Percentiles rank a stretch among this genome's conserved stretches.
Conservation (phyloP, 2,888 invertebrate species). For the Cryptus viduatorius region DNA sequence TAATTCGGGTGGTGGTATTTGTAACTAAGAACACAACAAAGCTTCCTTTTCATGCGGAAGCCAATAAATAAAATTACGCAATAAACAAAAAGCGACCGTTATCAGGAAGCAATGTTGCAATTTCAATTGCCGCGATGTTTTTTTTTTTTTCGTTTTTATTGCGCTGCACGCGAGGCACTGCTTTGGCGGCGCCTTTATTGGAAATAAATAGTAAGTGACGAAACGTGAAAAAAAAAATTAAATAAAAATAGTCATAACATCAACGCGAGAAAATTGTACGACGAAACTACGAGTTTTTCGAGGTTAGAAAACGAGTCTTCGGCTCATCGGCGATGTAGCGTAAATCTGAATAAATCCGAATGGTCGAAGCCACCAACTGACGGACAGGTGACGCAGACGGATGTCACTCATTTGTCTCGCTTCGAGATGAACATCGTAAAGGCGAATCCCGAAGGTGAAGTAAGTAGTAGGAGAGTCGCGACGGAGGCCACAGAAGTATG, state of each 20-base stretch:
- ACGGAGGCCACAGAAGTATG: constrained; percentile 44
- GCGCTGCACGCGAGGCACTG: too few relatives aligned
- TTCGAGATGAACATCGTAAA: constrained; percentile 81
- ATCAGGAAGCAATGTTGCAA: too few relatives aligned
- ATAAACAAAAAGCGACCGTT: too few relatives aligned
- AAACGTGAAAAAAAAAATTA: not conserved
- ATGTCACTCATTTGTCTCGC: constrained; percentile 85
- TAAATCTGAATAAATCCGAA: constrained; percentile 69
- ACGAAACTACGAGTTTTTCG: constrained; percentile 6
- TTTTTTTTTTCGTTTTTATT: too few relatives aligned
- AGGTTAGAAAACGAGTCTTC: constrained; percentile 1
- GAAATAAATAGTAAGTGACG: not conserved
- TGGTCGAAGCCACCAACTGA: constrained; percentile 82
- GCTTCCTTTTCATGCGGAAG: too few relatives aligned
- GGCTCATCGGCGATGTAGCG: constrained; percentile 25
- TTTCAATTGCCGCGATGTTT: too few relatives aligned
- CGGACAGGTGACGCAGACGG: constrained; percentile 85
- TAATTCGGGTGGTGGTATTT: too few relatives aligned
- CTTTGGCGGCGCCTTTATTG: too few relatives aligned
- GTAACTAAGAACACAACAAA: too few relatives aligned
- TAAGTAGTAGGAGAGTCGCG: constrained; percentile 62
- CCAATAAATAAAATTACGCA: too few relatives aligned
- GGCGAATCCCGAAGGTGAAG: constrained; percentile 66
- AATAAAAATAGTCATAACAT: not conserved
- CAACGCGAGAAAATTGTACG: constrained; percentile 8